Percentiles rank a stretch among this genome's conserved stretches.
Evolutionary conservation across 2,113 vertebrate genomes (phyloP).

Genomic region (Oryzias melastigma): DNA sequence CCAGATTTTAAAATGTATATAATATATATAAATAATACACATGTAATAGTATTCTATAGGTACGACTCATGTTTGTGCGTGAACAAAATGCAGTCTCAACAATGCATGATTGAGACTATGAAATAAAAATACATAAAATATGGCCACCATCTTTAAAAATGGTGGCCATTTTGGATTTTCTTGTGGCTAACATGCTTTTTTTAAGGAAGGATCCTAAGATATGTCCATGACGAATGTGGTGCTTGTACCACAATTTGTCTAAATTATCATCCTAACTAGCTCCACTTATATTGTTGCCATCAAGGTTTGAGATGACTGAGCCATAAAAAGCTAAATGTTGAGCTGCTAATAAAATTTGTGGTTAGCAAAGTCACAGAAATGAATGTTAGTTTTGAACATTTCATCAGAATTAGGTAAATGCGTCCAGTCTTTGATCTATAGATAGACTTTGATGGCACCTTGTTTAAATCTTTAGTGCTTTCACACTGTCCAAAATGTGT

Average conservation of each 20-base stretch:
- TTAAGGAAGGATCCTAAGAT: no score
- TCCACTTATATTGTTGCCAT: conserved; percentile 45
- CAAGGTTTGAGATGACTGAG: conserved; percentile 44
- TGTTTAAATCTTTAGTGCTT: conserved; percentile 54
- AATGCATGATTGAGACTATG: no score
- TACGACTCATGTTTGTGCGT: no score
- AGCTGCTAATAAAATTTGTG: conserved; percentile 46
- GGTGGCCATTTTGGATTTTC: no score
- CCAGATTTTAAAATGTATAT: no score
- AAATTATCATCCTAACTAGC: conserved; percentile 1
- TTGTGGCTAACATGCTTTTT: no score
- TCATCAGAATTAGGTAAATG: conserved; percentile 49
- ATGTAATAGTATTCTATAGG: no score
- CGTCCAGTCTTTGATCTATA: conserved; percentile 54
- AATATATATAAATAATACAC: no score
- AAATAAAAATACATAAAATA: no score
- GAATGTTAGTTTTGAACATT: conserved; percentile 30
- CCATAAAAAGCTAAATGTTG: conserved; percentile 44
- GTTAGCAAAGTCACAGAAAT: conserved; percentile 43
- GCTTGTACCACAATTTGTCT: conserved; percentile 33
- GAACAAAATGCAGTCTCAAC: no score
- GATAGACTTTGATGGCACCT: conserved; percentile 43
- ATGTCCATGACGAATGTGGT: conserved; percentile 4
- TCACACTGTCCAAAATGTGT: conserved; percentile 61
- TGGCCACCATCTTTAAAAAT: no score